A percentile compares a stretch with the other conserved stretches of the same genome.
Evolutionary conservation across 1,140 invertebrate genomes (phyloP).

Genomic region (Theocolax elegans): DNA sequence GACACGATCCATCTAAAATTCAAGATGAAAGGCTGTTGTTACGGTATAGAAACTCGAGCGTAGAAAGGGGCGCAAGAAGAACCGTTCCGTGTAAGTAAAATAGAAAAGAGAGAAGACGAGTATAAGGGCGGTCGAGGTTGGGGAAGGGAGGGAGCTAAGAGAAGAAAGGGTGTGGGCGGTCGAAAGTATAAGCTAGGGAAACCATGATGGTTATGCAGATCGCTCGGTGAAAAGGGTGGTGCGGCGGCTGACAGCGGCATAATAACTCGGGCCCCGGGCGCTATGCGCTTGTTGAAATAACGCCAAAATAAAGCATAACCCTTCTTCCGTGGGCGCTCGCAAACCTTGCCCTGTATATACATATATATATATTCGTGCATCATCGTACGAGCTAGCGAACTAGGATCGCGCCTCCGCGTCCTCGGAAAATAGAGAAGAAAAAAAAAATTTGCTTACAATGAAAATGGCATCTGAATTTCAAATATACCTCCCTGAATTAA

Average conservation of each 20-base stretch:
- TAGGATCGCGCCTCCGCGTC: slow-evolving; percentile 29
- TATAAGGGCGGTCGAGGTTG: background rate
- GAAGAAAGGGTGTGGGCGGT: slow-evolving; percentile 13
- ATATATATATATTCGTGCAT: no score
- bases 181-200: slow-evolving; percentile 39
- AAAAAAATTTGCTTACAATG: slow-evolving; percentile 44
- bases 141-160: background rate
- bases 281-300: slow-evolving; percentile 32
- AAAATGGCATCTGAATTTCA: slow-evolving; percentile 43
- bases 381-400: background rate
- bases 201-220: slow-evolving; percentile 60
- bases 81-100: no score
- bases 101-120: no score
- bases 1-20: no score
- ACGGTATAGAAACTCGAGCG: no score
- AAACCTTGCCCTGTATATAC: no score
- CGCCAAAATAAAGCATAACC: slow-evolving; percentile 44
- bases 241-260: slow-evolving; percentile 51
- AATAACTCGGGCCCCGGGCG: slow-evolving; percentile 49
- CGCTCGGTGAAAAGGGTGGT: slow-evolving; percentile 47
- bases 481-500: slow-evolving; percentile 38
- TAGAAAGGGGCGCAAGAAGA: no score
- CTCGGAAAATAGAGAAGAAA: slow-evolving; percentile 27
- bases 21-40: no score
- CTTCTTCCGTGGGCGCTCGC: slow-evolving; percentile 14